A percentile compares a stretch with the other conserved stretches of the same genome.
Conservation (phyloP, 1,140 invertebrate genomes). For the Sitodiplosis mosellana region DNA sequence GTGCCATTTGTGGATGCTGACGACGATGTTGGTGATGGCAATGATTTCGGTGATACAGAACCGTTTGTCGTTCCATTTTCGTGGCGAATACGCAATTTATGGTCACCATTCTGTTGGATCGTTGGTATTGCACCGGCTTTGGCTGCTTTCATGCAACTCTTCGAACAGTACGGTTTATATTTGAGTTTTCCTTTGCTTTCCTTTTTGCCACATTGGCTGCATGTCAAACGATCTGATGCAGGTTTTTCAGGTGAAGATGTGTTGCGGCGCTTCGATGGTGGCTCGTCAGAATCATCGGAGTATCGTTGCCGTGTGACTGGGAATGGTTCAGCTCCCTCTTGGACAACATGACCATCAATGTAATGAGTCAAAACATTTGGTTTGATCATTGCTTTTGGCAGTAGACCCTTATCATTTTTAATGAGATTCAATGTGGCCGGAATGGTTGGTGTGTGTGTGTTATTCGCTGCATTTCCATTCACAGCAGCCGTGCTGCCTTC, state of each 20-base stretch:
- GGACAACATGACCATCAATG: constrained; percentile 92
- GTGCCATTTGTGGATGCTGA: no score
- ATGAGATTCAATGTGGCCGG: constrained; percentile 9
- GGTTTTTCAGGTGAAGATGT: neutral
- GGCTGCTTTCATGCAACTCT: constrained; percentile 11
- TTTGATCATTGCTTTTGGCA: constrained; percentile 86
- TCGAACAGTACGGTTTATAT: constrained; percentile 59
- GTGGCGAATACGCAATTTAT: neutral
- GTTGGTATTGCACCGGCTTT: neutral
- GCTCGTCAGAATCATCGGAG: constrained; percentile 43
- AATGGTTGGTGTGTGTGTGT: constrained; percentile 9
- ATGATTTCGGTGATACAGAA: no score
- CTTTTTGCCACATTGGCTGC: constrained; percentile 60
- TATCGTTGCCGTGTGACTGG: constrained; percentile 48
- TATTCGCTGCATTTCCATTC: constrained; percentile 20
- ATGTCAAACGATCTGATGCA: constrained; percentile 18
- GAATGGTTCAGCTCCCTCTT: constrained; percentile 80
- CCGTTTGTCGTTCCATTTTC: no score
- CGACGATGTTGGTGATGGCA: no score
- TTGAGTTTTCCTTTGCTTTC: constrained; percentile 54
- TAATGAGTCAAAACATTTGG: constrained; percentile 91
- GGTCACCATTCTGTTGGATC: neutral
- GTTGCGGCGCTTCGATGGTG: constrained; percentile 23
- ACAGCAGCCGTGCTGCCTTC: constrained; percentile 13
- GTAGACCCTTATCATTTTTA: constrained; percentile 38